A percentile compares a stretch with the other conserved stretches of the same genome.
phyloP scores from a whole-genome alignment of 2,888 invertebrate genomes.

The Hirtodrosophila duncani region DNA sequence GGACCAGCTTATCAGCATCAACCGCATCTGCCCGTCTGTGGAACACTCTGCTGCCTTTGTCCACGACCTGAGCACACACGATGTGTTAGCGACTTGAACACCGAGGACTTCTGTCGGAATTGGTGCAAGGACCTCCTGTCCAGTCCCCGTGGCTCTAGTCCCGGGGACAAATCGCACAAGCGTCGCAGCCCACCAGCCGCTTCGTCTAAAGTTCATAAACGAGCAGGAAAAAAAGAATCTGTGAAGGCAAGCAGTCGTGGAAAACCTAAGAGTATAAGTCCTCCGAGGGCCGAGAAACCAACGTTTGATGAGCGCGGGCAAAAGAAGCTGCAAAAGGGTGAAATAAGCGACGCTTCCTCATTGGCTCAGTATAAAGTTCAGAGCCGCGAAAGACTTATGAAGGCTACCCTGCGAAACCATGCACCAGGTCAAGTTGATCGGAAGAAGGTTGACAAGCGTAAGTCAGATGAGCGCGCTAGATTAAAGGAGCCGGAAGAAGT shows the following conservation, averaged over 20 bases:
- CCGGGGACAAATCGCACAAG: too few relatives aligned
- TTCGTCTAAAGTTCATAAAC: too few relatives aligned
- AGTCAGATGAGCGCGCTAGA: neutral
- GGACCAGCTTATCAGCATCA: neutral
- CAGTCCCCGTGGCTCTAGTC: too few relatives aligned
- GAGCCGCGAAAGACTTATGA: constrained; percentile 22
- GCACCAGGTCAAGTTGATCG: neutral
- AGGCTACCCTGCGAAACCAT: constrained; percentile 5
- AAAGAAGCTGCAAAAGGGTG: neutral
- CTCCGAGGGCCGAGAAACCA: neutral
- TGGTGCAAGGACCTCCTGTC: too few relatives aligned
- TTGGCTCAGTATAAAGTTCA: constrained; percentile 1
- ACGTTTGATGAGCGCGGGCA: neutral
- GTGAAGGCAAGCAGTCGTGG: too few relatives aligned
- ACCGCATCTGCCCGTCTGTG: neutral
- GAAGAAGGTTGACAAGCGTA: neutral
- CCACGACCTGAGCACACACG: neutral
- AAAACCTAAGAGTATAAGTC: neutral
- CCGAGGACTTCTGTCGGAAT: constrained; percentile 3
- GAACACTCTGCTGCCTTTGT: neutral
- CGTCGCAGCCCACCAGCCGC: too few relatives aligned
- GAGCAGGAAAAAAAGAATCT: too few relatives aligned
- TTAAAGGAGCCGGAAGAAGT: neutral
- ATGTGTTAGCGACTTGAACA: constrained; percentile 32
- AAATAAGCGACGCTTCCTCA: too few relatives aligned